Evolutionary conservation across 2,888 invertebrate genomes (phyloP).

Genomic region (Polietes domitor): DNA sequence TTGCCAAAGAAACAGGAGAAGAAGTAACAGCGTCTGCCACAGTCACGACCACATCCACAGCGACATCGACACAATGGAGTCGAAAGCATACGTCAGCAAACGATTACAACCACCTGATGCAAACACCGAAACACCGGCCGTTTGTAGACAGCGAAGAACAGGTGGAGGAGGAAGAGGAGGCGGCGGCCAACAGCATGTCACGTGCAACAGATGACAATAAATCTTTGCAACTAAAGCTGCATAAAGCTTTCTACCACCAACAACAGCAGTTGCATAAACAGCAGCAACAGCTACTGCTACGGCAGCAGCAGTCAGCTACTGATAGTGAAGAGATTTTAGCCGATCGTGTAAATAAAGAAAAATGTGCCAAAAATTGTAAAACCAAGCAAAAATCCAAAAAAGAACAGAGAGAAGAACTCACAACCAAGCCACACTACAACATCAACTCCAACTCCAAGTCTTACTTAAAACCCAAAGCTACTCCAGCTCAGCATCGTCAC

Average conservation of each 20-base stretch:
- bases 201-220: conserved; percentile 73
- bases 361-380: conserved; percentile 74
- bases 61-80: conserved; percentile 70
- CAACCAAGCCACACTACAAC: conserved; percentile 44
- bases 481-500: conserved; percentile 11
- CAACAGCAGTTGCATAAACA: conserved; percentile 2
- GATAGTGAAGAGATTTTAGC: conserved; percentile 24
- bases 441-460: conserved; percentile 34
- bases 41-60: conserved; percentile 45
- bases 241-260: conserved; percentile 34
- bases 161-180: background rate
- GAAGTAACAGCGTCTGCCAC: conserved; percentile 9
- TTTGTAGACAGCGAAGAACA: conserved; percentile 18
- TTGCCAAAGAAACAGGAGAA: conserved; percentile 32
- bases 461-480: conserved; percentile 2
- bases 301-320: conserved; percentile 28
- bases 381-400: conserved; percentile 54
- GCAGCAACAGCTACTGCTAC: conserved; percentile 32
- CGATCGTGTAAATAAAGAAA: conserved; percentile 66
- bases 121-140: conserved; percentile 22
- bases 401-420: conserved; percentile 34
- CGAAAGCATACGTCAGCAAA: conserved; percentile 67
- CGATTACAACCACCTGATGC: conserved; percentile 36
- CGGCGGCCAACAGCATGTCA: conserved; percentile 26
- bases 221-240: background rate